Percentiles rank a stretch among this genome's conserved stretches.
Conservation (phyloP, 1,140 invertebrate genomes). For the Xylocopa sonorina region DNA sequence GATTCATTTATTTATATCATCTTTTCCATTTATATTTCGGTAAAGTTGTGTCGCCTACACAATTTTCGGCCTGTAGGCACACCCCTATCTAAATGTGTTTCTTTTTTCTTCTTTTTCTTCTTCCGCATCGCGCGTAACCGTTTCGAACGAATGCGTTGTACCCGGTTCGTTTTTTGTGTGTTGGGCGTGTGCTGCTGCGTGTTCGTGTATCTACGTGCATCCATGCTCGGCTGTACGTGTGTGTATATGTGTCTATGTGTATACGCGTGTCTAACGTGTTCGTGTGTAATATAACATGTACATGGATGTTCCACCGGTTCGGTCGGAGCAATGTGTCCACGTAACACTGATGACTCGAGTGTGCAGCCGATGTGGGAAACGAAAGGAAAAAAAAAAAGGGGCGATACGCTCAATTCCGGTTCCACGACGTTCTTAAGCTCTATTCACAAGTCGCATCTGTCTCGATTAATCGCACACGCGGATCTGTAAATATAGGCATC, state of each 20-base stretch:
- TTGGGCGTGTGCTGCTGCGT: conserved; percentile 43
- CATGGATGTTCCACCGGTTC: conserved; percentile 57
- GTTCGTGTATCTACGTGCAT: conserved; percentile 40
- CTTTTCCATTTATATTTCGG: conserved; percentile 74
- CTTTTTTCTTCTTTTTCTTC: conserved; percentile 42
- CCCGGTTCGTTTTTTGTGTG: conserved; percentile 47
- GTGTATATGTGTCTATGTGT: too few relatives aligned
- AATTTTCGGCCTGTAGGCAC: conserved; percentile 72
- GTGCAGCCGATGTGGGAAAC: conserved; percentile 35
- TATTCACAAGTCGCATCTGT: background rate
- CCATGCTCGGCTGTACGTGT: conserved; percentile 18
- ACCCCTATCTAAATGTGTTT: conserved; percentile 73
- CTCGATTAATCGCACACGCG: background rate
- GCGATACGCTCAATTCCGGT: background rate
- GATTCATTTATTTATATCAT: conserved; percentile 77
- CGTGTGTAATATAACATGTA: conserved; percentile 59
- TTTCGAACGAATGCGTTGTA: conserved; percentile 69
- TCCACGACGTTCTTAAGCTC: background rate
- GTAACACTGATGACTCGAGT: conserved; percentile 58
- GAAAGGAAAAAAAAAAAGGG: conserved; percentile 30
- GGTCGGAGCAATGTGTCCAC: conserved; percentile 66
- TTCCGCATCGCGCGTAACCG: conserved; percentile 64
- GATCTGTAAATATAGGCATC: conserved; percentile 4
- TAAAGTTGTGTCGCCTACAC: conserved; percentile 72
- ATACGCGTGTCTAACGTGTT: conserved; percentile 14